Evolutionary conservation across 2,888 invertebrate genomes (phyloP), one percentile per base, ranked within the genome.

Genomic region (Ectemnius lituratus): DNA sequence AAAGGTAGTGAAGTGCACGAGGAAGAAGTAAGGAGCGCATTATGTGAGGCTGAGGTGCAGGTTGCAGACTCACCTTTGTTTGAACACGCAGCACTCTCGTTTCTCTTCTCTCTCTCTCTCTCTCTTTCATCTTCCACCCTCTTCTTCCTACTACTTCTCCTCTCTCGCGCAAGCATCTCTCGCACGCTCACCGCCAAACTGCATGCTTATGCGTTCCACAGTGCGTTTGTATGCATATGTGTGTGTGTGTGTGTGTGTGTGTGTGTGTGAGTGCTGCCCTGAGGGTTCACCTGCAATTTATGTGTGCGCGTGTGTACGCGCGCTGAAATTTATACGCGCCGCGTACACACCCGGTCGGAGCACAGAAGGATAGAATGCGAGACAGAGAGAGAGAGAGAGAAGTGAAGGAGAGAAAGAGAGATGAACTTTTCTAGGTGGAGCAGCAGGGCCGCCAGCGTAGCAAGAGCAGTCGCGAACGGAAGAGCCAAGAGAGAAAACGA

Each of bases 1-100:
- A 75, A 81, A 73, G 76, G 78, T 74, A 79, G 76, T 64, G 71
- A 76, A 71, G 70, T 62, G 73, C 68, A 61, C 67, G 73, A 69
- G 64, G 72, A 37, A 37, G 37, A 37, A 79, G 81, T 67, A 79
- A 77, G 74, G 76, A 80, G 82, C 70, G 75, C 79, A 74, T 78
- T 82, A 82, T 79, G 78, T 75, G 82, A 73, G 62, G 70, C 70
- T 63, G 74, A 75, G 79, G 73, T 81, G 82, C 82, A 82, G 82
- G 82, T 80, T 78, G 82, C 82, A 73, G 82, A 56, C 82, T 82
- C 82, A 82, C 82, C 82, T 82, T 82, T 82, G 82, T 82, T 82
- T 82, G 82, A 82, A 82, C 82, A 82, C 80, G 80, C 80, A 78
- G 80, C 71, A 79, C 58, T 74, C 76, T 74, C 63, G 56, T 69